A percentile compares a stretch with the other conserved stretches of the same genome.
phyloP scores from a whole-genome alignment of 2,888 invertebrate genomes.

The Hypomecis punctinalis region DNA sequence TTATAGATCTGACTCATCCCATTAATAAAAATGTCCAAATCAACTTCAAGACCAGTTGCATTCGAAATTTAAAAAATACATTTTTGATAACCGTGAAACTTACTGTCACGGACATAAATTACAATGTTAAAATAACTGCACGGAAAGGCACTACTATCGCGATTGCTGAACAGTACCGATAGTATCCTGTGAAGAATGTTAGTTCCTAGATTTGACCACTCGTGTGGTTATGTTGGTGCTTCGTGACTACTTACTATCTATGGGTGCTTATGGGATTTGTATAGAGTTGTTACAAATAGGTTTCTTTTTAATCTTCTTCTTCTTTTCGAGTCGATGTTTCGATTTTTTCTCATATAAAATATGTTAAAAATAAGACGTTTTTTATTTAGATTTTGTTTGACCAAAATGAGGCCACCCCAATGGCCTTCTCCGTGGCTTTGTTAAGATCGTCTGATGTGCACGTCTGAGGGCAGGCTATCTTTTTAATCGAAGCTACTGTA shows the following conservation, averaged over 20 bases:
- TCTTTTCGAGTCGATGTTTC: too few relatives aligned
- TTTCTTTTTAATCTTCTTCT: background rate
- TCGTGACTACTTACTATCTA: constrained; percentile 12
- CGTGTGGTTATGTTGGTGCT: background rate
- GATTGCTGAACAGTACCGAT: background rate
- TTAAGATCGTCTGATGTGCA: background rate
- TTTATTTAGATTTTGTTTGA: too few relatives aligned
- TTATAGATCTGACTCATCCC: constrained; percentile 7
- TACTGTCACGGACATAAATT: background rate
- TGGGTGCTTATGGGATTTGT: constrained; percentile 18
- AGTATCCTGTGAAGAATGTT: background rate
- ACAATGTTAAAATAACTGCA: background rate
- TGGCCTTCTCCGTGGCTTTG: too few relatives aligned
- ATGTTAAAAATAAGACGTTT: too few relatives aligned
- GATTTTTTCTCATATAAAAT: too few relatives aligned
- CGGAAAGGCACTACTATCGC: background rate
- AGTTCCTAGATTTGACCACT: background rate
- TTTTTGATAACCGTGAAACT: constrained; percentile 27
- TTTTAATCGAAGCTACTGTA: too few relatives aligned
- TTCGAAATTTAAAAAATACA: constrained; percentile 8
- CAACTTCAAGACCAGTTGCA: constrained; percentile 30
- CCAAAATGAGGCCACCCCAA: too few relatives aligned
- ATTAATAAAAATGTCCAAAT: constrained; percentile 17
- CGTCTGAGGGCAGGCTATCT: too few relatives aligned
- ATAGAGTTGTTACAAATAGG: constrained; percentile 35